Base-by-base conservation (phyloP, 1,140 invertebrate species). In the Temnothorax nylanderi region DNA sequence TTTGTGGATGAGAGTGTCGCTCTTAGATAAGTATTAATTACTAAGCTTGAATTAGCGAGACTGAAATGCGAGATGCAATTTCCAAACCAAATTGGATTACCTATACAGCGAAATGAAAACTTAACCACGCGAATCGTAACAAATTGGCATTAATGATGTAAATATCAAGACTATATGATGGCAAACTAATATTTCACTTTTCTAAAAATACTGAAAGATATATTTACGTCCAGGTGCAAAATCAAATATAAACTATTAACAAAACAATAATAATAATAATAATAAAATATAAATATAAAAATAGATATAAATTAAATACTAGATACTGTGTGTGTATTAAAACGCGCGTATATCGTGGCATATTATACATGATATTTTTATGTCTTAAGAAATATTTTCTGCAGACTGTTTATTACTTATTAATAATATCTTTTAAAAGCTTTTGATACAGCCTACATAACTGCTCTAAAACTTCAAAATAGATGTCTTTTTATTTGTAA, bases 21-120 rank as follows among this genome's bases (percentile, higher is more conserved):
- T 86, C 1, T 54, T 86, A 58, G 18, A 78, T 34, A 21, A 21
- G 3, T 26, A 44, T 80, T 26, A 47, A 81, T 71, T 81, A 47
- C 16, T 10, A 44, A 81, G 1, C 10, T 81, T 71, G 10, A 44
- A 81, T 76, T 37, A 3, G 10, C 13, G 2, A 56, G 1, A 78
- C 11, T 21, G 5, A 54, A 26, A 41, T n/a, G 3, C 26, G 0
- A 65, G 16, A 81, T 26, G 56, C 0, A 16, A 1, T 71, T 81
- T 71, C 6, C 21, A 51, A 80, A 37, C n/a, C 37, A 80, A 11
- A 80, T 49, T 44, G 3, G 11, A 82, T 58, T 82, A 74, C 11
- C 11, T 67, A 0, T 16, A 7, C 1, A 67, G 51, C 0, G 11
- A 64, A 64, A 64, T 44, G 37, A 41, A 21, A 32, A 32, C 5